Evolutionary conservation across 2,797 vertebrate genomes (phyloP), one percentile per base, ranked within the genome.

Genomic region (Buceros bicornis): DNA sequence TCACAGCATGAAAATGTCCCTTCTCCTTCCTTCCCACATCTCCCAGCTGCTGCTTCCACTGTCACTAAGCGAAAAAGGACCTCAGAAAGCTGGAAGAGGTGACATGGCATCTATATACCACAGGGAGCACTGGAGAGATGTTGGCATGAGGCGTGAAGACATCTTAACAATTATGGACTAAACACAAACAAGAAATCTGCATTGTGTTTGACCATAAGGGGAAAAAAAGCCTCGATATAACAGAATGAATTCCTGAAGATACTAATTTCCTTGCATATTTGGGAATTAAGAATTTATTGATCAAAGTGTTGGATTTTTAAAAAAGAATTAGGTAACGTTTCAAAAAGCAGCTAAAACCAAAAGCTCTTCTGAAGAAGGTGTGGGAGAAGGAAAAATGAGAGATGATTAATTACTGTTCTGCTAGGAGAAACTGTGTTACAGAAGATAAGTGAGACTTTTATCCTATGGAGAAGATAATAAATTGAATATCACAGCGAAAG

Each of bases 401-500:
- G 42, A 19, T 78, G 16, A 78, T 79, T 87, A 87, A 94, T 82
- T 84, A 65, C 24, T n/a, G 8, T 71, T 31, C 57, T 85, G 25
- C 17, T 47, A 71, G 61, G 37, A 89, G 19, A n/a, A 92, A 48
- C 67, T 82, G 20, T 29, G 35, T 70, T 85, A 87, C 43, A 89
- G 67, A 91, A 86, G 47, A 31, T 71, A 88, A 92, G 71, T 81
- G 43, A 95, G 90, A 92, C 29, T 87, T 89, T 79, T 78, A 82
- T 66, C 58, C 54, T 93, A 54, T 79, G 66, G 18, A 87, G 42
- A 85, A 80, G 64, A 83, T 58, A 94, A 85, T 82, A 95, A 93
- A 90, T 70, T 47, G 51, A 95, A 58, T 42, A 94, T 70, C 72
- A 89, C 78, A 85, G 78, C 4, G 6, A 24, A 21, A 95, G 62